Conservation (phyloP, 1,140 invertebrate species). For the Varroa destructor region DNA sequence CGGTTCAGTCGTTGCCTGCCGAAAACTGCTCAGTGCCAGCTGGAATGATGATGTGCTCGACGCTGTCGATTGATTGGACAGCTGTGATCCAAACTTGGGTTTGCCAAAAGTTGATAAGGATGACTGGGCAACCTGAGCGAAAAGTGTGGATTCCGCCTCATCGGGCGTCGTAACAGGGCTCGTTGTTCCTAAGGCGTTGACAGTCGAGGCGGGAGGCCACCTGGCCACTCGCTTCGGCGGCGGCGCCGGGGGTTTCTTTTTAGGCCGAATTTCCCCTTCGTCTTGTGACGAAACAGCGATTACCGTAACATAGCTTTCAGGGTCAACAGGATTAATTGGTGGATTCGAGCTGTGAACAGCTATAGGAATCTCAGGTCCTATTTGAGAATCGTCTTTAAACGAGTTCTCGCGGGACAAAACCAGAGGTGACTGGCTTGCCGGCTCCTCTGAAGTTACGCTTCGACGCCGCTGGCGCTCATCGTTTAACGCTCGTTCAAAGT, state of each 20-base stretch:
- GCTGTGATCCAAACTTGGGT: constrained; percentile 19
- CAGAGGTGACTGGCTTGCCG: not conserved
- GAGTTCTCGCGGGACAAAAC: constrained; percentile 13
- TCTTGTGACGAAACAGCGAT: constrained; percentile 16
- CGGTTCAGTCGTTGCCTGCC: constrained; percentile 5
- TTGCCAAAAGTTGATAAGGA: constrained; percentile 20
- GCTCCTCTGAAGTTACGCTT: constrained; percentile 19
- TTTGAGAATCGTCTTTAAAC: not conserved
- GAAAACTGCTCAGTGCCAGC: constrained; percentile 18
- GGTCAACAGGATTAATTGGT: constrained; percentile 1
- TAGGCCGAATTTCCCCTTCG: not conserved
- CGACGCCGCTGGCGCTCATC: constrained; percentile 18
- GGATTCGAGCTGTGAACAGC: too few species aligned
- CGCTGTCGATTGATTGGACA: constrained; percentile 14
- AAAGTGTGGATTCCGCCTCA: not conserved
- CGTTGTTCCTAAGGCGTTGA: constrained; percentile 4
- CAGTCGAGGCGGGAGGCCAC: constrained; percentile 24
- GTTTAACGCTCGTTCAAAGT: constrained; percentile 11
- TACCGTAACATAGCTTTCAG: constrained; percentile 20
- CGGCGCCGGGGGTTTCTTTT: constrained; percentile 25
- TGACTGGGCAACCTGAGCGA: not conserved
- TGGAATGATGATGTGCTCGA: constrained; percentile 19
- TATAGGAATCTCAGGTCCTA: not conserved
- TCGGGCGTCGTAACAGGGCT: constrained; percentile 1
- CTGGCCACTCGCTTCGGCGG: constrained; percentile 23